Evolutionary conservation across 2,113 vertebrate species (phyloP), one percentile per base, ranked within the genome.

Genomic region (Sander vitreus): DNA sequence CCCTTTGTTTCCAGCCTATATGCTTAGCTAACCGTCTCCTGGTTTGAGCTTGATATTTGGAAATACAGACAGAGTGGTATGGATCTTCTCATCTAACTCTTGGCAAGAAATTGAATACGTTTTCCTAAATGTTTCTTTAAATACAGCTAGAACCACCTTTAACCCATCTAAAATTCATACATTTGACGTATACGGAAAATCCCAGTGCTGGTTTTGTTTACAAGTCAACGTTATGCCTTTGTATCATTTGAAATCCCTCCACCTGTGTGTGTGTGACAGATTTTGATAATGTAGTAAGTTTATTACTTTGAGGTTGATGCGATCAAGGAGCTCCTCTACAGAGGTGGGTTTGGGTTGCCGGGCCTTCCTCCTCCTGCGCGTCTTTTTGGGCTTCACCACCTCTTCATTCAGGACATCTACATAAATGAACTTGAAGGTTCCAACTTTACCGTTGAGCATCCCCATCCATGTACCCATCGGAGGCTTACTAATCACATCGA

Each of bases 381-480:
- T 93, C 66, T 97, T 95, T 78, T 97, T 99, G 0, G 97, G 96
- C 82, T 98, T 99, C 88, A 96, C 96, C 67, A 96, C 95, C 54
- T 97, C 97, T 66, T 98, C 96, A 1, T 95, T 97, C 72, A 99
- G 92, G 68, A 98, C 97, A 0, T 99, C 98, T 93, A 99, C 97
- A 5, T 99, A 99, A 88, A 99, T 98, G 92, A 99, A 99, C 87
- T 99, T 99, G 93, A 99, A 99, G 2, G 98, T 99, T 78, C 98
- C 98, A 1, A 99, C 98, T 88, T 99, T 99, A 68, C 98, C 97
- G 87, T 96, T 97, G 84, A 99, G 72, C 83, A 99, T 96, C 21
- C 98, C 98, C 98, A 99, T 99, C 98, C 98, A 99, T 5, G 98
- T 99, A 3, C 98, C 98, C 97, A 99, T 99, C 9, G 98, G 98